Evolutionary conservation across 2,888 invertebrate species (phyloP).

Genomic region (Leptothorax acervorum): DNA sequence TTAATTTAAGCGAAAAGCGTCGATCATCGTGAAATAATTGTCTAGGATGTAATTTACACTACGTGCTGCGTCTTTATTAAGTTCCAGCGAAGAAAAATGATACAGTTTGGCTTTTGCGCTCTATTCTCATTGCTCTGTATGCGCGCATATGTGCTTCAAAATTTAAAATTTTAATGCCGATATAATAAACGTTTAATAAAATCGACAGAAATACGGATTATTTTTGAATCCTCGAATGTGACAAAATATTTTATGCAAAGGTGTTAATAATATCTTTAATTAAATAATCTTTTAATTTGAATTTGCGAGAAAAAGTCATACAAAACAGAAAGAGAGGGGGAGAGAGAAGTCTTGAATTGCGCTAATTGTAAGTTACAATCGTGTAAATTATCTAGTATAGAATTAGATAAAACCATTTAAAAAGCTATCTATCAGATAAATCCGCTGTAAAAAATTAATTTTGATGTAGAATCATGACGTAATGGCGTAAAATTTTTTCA

Average conservation of each 20-base stretch:
- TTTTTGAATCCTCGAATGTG: constrained; percentile 18
- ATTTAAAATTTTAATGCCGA: constrained; percentile 72
- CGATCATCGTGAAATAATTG: constrained; percentile 59
- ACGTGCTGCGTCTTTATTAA: constrained; percentile 48
- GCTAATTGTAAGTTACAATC: not conserved
- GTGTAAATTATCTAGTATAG: not conserved
- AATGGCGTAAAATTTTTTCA: not conserved
- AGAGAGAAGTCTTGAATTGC: not conserved
- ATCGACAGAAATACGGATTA: constrained; percentile 53
- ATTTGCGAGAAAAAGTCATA: not conserved
- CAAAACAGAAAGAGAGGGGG: not conserved
- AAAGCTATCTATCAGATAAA: not conserved
- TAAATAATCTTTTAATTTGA: not conserved
- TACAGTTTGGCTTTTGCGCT: constrained; percentile 65
- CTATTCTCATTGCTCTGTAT: constrained; percentile 67
- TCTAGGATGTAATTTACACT: constrained; percentile 54
- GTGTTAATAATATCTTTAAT: not conserved
- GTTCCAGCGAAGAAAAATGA: constrained; percentile 31
- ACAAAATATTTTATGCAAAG: not conserved
- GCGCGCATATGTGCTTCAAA: constrained; percentile 69
- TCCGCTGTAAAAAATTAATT: constrained; percentile 20
- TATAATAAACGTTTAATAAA: constrained; percentile 77
- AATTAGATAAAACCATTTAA: not conserved
- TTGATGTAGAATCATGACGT: not conserved
- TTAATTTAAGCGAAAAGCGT: constrained; percentile 56